These are phyloP conservation scores for Sarcophaga bullata DNA, from an alignment of 1,140 invertebrate species.

Conservation along the genomic window DNA sequence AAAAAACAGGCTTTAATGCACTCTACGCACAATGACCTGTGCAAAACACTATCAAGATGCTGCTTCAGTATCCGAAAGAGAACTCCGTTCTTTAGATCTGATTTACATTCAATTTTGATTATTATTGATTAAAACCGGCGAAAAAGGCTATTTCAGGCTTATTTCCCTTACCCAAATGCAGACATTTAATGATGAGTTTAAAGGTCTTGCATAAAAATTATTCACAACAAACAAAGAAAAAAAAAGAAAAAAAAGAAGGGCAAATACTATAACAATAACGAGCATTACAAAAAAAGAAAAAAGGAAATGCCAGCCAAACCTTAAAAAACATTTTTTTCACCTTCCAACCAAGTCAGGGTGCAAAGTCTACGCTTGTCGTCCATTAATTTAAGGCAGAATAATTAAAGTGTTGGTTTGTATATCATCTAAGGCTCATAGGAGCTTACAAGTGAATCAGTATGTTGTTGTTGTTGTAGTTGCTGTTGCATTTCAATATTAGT, in stretches of 20 bases:
- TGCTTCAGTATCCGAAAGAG: too few species aligned
- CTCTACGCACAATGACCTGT: too few species aligned
- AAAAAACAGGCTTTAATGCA: too few species aligned
- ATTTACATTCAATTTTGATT: too few species aligned
- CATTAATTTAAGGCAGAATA: neutral
- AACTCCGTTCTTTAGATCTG: too few species aligned
- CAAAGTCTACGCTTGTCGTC: neutral
- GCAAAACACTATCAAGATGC: too few species aligned
- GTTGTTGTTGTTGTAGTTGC: neutral
- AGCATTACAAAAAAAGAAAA: neutral
- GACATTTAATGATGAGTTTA: neutral
- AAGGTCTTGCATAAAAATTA: neutral
- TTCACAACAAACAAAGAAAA: neutral
- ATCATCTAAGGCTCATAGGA: too few species aligned
- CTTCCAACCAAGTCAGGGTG: neutral
- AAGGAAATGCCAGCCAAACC: slow-evolving; percentile 7
- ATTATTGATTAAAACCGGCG: too few species aligned
- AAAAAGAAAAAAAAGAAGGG: neutral
- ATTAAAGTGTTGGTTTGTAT: too few species aligned
- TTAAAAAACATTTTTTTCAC: neutral
- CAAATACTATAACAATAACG: neutral
- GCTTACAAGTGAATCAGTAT: neutral
- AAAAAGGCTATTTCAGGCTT: neutral
- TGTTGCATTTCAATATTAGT: too few species aligned
- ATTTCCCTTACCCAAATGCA: neutral